phyloP scores from a whole-genome alignment of 1,140 invertebrate species.

The Pinna nobilis region DNA sequence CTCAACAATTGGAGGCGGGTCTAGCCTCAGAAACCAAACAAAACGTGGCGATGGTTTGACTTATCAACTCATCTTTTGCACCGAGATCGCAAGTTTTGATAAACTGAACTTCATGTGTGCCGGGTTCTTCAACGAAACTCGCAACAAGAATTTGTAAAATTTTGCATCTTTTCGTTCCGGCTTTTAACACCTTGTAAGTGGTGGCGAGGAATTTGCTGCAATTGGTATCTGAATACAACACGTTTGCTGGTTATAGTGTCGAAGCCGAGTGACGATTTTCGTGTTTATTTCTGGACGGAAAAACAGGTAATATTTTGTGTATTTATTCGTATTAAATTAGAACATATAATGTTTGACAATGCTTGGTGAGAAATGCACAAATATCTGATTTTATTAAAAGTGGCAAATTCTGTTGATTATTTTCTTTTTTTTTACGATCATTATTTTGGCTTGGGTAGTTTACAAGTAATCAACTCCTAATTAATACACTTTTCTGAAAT shows the following conservation, averaged over 20 bases:
- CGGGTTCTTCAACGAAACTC: constrained; percentile 17
- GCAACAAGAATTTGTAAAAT: constrained; percentile 29
- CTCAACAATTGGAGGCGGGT: constrained; percentile 18
- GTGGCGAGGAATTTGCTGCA: not conserved
- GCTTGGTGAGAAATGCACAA: no score
- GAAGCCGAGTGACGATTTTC: not conserved
- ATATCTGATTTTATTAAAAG: no score
- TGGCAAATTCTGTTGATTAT: no score
- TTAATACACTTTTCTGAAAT: no score
- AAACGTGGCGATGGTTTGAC: constrained; percentile 23
- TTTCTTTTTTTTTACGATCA: no score
- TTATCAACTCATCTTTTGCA: constrained; percentile 24
- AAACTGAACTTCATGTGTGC: constrained; percentile 16
- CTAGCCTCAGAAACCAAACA: not conserved
- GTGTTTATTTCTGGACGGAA: not conserved
- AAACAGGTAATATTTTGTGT: constrained; percentile 2
- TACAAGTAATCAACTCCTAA: no score
- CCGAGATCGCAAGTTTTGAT: constrained; percentile 36
- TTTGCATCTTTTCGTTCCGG: constrained; percentile 16
- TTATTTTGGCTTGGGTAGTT: no score
- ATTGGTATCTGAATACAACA: not conserved
- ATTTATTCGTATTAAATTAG: no score
- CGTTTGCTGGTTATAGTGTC: constrained; percentile 11
- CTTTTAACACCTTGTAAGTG: constrained; percentile 16
- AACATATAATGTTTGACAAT: no score